Evolutionary conservation across 2,888 invertebrate genomes (phyloP), one percentile per base, ranked within the genome.

Genomic region (Pseudoips prasinana): DNA sequence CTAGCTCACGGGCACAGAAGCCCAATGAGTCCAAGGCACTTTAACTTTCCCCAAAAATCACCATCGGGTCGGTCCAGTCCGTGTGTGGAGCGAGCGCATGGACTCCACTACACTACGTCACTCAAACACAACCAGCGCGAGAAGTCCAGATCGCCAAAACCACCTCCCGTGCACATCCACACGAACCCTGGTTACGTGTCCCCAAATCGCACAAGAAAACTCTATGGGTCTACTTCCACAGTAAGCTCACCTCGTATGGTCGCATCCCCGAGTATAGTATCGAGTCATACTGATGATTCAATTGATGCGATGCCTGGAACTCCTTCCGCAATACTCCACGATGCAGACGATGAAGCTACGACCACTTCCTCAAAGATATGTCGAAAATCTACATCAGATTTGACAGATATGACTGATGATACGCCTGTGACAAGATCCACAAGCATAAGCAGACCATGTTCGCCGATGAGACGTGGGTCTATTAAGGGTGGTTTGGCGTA

Each of bases 371-470:
- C 86, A 0, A 71, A 89, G 29, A 83, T 91, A 22, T 93, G 92
- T 50, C 89, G 94, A 29, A 94, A 94, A 60, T 95, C 95, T 0
- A 95, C 95, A 1, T 94, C 94, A 9, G 95, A 95, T 79, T 80
- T 95, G 52, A 88, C 87, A 0, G 93, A 93, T 47, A 87, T 92
- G 46, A 90, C 90, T 1, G 89, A 89, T 37, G 91, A 90, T 8
- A 90, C 90, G 2, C 90, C 90, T 8, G 90, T 90, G 33, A 92
- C 92, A 0, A 80, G 91, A 2, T 90, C 92, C 10, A 92, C 92
- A 2, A 91, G 91, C 30, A 70, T 91, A 7, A 92, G 91, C 47
- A 85, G 91, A 52, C 92, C 91, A 7, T 91, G 90, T 68, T 94
- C 92, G 0, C 92, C 92, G 0, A 90, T 94, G 58, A 86, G 94